phyloP scores from a whole-genome alignment of 2,888 invertebrate species.

The Tachina lurida region DNA sequence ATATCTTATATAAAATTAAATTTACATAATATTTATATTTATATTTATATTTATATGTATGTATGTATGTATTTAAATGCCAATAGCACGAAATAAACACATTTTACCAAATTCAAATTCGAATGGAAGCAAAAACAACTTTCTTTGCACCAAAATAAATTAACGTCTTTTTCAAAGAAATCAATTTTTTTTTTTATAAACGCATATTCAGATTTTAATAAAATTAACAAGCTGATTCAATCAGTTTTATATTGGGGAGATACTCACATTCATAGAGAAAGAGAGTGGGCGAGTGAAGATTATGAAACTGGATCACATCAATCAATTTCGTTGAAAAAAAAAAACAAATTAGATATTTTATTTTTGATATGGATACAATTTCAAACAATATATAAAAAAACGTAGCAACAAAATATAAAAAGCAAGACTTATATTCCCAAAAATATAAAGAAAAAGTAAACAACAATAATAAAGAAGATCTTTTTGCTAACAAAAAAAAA shows the following conservation, averaged over 20 bases:
- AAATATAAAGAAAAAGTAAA: constrained; percentile 21
- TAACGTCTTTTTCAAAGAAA: background rate
- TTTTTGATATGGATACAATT: constrained; percentile 46
- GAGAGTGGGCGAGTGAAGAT: background rate
- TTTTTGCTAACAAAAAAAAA: constrained; percentile 47
- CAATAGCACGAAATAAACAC: background rate
- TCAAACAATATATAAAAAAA: constrained; percentile 13
- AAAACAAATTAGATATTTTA: constrained; percentile 28
- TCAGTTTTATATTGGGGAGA: background rate
- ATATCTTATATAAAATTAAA: constrained; percentile 13
- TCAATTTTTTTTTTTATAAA: background rate
- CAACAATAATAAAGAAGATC: constrained; percentile 23
- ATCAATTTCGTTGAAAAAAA: constrained; percentile 63
- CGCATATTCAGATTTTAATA: background rate
- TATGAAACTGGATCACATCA: constrained; percentile 63
- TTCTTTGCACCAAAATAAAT: constrained; percentile 23
- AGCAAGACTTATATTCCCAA: constrained; percentile 10
- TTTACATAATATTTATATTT: constrained; percentile 15
- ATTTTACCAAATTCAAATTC: background rate
- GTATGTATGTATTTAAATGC: background rate
- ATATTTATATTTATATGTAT: background rate
- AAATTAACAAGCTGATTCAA: background rate
- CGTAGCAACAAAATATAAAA: background rate
- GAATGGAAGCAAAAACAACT: constrained; percentile 4
- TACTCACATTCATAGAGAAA: background rate